Evolutionary conservation across 2,113 vertebrate genomes (phyloP), one percentile per base, ranked within the genome.

Genomic region (Columba livia): DNA sequence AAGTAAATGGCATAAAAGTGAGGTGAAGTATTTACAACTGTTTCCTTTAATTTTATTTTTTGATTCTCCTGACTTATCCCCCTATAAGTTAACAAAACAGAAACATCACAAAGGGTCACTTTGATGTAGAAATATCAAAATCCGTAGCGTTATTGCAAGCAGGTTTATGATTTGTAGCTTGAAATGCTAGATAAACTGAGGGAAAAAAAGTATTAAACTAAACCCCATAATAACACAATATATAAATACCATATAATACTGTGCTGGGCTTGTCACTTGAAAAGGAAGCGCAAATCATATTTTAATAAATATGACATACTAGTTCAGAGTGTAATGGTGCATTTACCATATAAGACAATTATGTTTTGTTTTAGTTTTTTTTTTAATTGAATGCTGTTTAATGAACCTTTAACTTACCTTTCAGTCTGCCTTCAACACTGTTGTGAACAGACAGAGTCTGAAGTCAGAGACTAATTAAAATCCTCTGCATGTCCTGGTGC

Each of bases 391-490:
- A 94, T 74, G 83, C 81, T 92, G 61, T 54, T 96, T 97, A 97
- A 97, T 88, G 94, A 98, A 96, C 89, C 94, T 96, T 97, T 95
- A 90, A 88, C 94, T 97, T 97, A 93, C 69, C 65, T 97, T 97
- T 91, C 90, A 93, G 90, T 90, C 51, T 88, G 61, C 56, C 86
- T 88, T 90, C 51, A 97, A 42, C 48, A 86, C 72, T 11, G 32
- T 61, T 81, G 8, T 88, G 88, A 97, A 96, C 96, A 97, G 88
- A 83, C 47, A 95, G 89, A 94, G 32, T 95, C 85, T 91, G 75
- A 93, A 96, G 73, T 85, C 79, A 94, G 57, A 36, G 53, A 32
- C 87, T 93, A 95, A 97, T 95, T 96, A 96, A 72, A 96, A 85
- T 69, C 80, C 91, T 72, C 87, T 73, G 58, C 77, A 79, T 78